Base-by-base conservation (phyloP, 2,888 invertebrate species). In the Dastarcus helophoroides region DNA sequence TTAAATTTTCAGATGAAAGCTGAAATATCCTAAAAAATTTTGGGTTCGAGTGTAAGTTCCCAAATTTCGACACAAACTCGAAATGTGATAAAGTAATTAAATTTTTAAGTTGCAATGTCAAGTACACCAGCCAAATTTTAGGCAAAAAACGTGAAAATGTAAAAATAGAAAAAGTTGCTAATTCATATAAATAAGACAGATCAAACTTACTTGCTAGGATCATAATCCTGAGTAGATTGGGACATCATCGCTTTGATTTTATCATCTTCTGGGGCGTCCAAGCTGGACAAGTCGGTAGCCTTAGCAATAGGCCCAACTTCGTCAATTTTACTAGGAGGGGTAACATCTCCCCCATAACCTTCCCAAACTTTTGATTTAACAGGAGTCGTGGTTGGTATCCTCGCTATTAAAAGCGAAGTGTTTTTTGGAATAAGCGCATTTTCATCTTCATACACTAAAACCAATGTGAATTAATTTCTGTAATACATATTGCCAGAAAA, bases 221-320 rank as follows among this genome's bases (percentile, higher is more conserved):
- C 91, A 68, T 95, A 98, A 57, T 94, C 94, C 58, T 84, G 81
- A 16, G 94, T 93, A 15, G 95, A 93, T 60, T 95, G 94, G 40
- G 84, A 76, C 76, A 95, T 94, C 89, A 97, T 94, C 39, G 91
- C 91, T 59, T 82, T 81, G 50, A 98, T 93, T 66, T 95, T 95
- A 56, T 98, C 95, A 56, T 91, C 91, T 66, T 98, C 98, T 29
- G 89, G 84, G 40, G 86, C 88, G 66, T 90, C 86, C 65, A 91
- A 76, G 62, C 78, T 80, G 23, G 85, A 79, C 44, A 94, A 65
- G 67, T 93, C 91, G 31, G 86, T 78, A 42, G 79, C 70, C 50
- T 79, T 75, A 25, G 73, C 71, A 44, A 73, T 71, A 46, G 54
- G 53, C 9, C 64, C 67, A 0, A 50, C 56, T 31, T 62, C 62